Percentiles rank a stretch among this genome's conserved stretches.
These are phyloP conservation scores for Hozukius guyotensis DNA, from an alignment of 2,797 vertebrate species.

Conservation along the genomic window DNA sequence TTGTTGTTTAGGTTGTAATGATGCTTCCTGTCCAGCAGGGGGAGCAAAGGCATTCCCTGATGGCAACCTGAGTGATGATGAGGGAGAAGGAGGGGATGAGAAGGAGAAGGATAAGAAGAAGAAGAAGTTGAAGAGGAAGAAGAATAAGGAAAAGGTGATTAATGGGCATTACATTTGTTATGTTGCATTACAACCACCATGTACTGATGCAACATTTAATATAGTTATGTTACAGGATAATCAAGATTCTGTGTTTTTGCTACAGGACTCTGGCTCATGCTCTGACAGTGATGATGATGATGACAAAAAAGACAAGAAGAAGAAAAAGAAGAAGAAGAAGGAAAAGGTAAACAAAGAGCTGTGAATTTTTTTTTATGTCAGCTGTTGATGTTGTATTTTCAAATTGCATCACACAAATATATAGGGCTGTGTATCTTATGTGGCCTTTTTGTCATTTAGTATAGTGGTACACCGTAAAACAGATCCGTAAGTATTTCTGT, in stretches of 20 bases:
- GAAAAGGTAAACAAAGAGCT: conserved; percentile 4
- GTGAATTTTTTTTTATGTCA: background rate
- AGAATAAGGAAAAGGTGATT: conserved; percentile 56
- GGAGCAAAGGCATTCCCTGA: background rate
- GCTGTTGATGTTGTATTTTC: background rate
- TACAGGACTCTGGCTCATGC: conserved; percentile 44
- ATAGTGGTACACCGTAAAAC: background rate
- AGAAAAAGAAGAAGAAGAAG: conserved; percentile 53
- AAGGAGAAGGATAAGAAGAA: conserved; percentile 44
- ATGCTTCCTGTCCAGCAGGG: conserved; percentile 7
- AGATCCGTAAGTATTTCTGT: background rate
- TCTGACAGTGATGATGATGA: conserved; percentile 52
- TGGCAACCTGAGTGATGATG: conserved; percentile 66
- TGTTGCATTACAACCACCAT: background rate
- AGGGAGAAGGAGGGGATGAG: conserved; percentile 55
- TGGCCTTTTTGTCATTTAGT: background rate
- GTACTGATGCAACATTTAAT: background rate
- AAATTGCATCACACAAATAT: background rate
- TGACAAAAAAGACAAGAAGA: conserved; percentile 48
- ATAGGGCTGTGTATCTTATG: background rate
- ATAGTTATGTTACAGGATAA: background rate
- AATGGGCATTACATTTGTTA: background rate
- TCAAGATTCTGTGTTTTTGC: background rate
- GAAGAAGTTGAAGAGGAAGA: conserved; percentile 45
- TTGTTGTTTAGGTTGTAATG: background rate